These are phyloP conservation scores for Meliscaeva auricollis DNA, from an alignment of 2,888 invertebrate genomes.

Conservation along the genomic window DNA sequence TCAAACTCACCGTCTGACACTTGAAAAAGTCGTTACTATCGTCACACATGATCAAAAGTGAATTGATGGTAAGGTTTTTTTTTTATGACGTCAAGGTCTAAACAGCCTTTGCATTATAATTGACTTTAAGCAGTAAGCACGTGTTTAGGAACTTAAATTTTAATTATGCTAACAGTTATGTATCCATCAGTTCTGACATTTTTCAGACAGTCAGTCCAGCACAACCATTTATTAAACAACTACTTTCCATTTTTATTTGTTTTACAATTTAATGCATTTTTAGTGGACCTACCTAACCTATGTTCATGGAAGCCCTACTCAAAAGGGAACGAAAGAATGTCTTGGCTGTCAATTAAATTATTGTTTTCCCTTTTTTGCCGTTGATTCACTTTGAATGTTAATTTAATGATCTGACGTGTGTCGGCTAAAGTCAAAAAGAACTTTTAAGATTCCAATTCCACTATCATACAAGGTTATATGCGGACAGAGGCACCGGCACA, in stretches of 20 bases:
- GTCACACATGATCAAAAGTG: conserved; percentile 9
- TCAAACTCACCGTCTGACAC: not conserved
- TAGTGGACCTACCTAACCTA: not conserved
- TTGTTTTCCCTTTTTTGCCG: conserved; percentile 11
- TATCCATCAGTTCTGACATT: not conserved
- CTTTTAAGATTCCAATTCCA: not conserved
- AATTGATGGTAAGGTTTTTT: conserved; percentile 1
- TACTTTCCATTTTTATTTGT: conserved; percentile 20
- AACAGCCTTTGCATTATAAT: conserved; percentile 21
- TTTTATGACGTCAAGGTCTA: conserved; percentile 34
- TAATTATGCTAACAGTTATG: not conserved
- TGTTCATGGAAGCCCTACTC: conserved; percentile 17
- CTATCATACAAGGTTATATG: not conserved
- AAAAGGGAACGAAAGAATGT: not conserved
- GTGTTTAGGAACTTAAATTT: conserved; percentile 22
- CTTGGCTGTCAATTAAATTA: conserved; percentile 8
- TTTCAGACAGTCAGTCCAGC: not conserved
- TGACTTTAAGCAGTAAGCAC: not conserved
- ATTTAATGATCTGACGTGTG: conserved; percentile 14
- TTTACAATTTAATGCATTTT: conserved; percentile 3
- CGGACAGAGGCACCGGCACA: too few species aligned
- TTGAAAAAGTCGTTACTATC: not conserved
- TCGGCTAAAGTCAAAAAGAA: conserved; percentile 8
- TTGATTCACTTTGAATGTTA: conserved; percentile 26
- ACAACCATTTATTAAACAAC: conserved; percentile 4